Percentiles rank a stretch among this genome's conserved stretches.
Conservation (phyloP, 2,797 vertebrate species). For the Channa striata region DNA sequence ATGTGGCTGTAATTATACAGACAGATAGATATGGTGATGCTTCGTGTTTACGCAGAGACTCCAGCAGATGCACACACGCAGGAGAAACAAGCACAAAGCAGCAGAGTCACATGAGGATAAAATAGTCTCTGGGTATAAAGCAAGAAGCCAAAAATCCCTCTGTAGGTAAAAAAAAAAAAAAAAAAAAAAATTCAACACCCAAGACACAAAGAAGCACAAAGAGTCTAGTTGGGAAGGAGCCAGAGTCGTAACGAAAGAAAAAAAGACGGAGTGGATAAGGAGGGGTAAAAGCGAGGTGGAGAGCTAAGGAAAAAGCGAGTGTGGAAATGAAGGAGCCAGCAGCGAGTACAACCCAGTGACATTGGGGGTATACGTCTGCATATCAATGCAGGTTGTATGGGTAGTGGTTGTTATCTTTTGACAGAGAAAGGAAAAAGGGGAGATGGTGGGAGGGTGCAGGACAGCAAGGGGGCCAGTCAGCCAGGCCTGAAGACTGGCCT, state of each 20-base stretch:
- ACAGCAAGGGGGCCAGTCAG: constrained; percentile 26
- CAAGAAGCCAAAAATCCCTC: constrained; percentile 12
- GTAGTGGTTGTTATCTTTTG: constrained; percentile 54
- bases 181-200: constrained; percentile 27
- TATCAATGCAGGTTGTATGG: constrained; percentile 43
- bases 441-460: neutral
- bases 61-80: constrained; percentile 20
- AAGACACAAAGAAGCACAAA: constrained; percentile 35
- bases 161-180: constrained; percentile 16
- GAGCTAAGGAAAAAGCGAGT: neutral
- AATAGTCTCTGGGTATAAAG: constrained; percentile 33
- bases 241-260: neutral
- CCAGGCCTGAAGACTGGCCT: constrained; percentile 57
- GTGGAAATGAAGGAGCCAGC: constrained; percentile 16
- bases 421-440: constrained; percentile 13
- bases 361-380: constrained; percentile 51
- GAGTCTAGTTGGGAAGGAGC: constrained; percentile 7
- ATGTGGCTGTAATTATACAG: constrained; percentile 59
- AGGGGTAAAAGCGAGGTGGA: constrained; percentile 28
- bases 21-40: constrained; percentile 31
- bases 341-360: constrained; percentile 36
- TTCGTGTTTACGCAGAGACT: constrained; percentile 36
- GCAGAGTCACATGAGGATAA: constrained; percentile 58
- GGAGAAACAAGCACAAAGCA: constrained; percentile 51
- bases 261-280: constrained; percentile 14